Evolutionary conservation across 2,113 vertebrate species (phyloP).

Genomic region (Cnemophilus loriae): DNA sequence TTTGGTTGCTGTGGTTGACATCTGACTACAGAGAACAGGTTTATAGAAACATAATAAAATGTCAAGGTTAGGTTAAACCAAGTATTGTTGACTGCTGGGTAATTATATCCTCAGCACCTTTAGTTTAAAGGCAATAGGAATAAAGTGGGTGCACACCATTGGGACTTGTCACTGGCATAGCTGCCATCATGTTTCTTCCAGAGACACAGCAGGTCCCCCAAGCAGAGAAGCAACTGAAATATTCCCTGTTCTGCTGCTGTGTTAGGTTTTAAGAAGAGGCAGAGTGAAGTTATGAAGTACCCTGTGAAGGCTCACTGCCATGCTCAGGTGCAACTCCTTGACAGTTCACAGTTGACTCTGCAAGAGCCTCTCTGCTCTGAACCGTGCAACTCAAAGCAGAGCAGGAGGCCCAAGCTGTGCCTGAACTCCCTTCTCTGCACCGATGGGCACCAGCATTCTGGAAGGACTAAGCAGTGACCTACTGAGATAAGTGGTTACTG

Average conservation of each 20-base stretch:
- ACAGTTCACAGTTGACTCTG: rapidly evolving
- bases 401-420: rapidly evolving
- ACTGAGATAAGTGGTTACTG: neutral
- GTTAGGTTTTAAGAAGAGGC: neutral
- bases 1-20: neutral
- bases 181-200: rapidly evolving
- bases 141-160: neutral
- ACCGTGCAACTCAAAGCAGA: rapidly evolving
- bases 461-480: neutral
- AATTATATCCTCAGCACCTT: neutral
- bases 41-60: neutral
- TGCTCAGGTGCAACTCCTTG: neutral
- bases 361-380: neutral
- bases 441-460: neutral
- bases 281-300: neutral
- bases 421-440: rapidly evolving
- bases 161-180: neutral
- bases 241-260: neutral
- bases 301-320: neutral
- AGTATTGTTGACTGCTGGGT: neutral
- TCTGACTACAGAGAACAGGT: neutral
- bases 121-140: neutral
- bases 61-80: neutral
- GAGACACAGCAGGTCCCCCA: neutral
- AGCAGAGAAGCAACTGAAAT: neutral